Evolutionary conservation across 2,797 vertebrate species (phyloP).

Genomic region (Poecilia picta): DNA sequence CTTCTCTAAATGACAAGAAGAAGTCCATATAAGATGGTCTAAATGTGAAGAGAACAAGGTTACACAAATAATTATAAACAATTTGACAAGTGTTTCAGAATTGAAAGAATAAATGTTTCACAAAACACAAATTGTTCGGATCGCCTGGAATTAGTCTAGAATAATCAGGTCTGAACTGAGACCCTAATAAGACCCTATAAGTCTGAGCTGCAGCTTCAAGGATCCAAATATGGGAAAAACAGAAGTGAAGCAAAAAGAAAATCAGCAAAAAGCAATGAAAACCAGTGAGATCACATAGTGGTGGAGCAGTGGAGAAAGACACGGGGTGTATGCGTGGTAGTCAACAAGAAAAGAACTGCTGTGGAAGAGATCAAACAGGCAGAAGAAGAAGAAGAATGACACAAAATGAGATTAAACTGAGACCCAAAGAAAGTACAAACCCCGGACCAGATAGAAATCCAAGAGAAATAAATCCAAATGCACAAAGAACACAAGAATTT

Average conservation of each 20-base stretch:
- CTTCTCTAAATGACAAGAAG: background rate
- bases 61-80: constrained; percentile 25
- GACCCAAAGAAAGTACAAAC: background rate
- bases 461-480: background rate
- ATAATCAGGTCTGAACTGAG: background rate
- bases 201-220: background rate
- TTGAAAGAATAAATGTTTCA: background rate
- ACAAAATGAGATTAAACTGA: background rate
- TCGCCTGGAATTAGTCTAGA: background rate
- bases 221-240: background rate
- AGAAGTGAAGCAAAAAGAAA: background rate
- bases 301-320: background rate
- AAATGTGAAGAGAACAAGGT: background rate
- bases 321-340: background rate
- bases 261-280: background rate
- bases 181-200: too few species aligned
- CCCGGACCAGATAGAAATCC: background rate
- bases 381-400: background rate
- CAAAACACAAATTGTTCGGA: background rate
- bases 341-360: background rate
- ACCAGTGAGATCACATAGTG: background rate
- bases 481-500: background rate
- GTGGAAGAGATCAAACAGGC: background rate
- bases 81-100: too few species aligned
- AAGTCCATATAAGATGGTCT: background rate